These are phyloP conservation scores for Zaprionus lachaisei DNA, from an alignment of 1,140 invertebrate genomes.

Conservation along the genomic window DNA sequence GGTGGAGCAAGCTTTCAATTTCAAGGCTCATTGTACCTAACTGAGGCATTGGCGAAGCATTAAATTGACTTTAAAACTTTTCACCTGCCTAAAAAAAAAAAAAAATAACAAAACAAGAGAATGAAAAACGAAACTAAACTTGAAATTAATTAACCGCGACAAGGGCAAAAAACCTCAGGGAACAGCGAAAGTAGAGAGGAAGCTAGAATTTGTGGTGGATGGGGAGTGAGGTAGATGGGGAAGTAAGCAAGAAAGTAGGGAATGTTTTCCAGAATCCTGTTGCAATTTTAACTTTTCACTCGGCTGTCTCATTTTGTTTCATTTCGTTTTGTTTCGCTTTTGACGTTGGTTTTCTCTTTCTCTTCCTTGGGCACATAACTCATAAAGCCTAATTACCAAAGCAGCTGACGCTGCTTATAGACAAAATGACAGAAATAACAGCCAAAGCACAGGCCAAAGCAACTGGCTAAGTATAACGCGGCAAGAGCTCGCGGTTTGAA, in stretches of 20 bases:
- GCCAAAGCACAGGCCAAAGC: background rate
- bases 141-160: constrained; percentile 80
- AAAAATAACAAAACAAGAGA: constrained; percentile 10
- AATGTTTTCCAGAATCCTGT: constrained; percentile 18
- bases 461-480: background rate
- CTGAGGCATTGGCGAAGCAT: constrained; percentile 60
- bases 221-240: background rate
- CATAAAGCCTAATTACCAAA: constrained; percentile 78
- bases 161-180: constrained; percentile 41
- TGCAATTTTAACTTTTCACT: constrained; percentile 51
- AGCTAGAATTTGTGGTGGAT: background rate
- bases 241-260: background rate
- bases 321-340: constrained; percentile 14
- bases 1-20: constrained; percentile 48
- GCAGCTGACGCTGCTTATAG: constrained; percentile 72
- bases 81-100: constrained; percentile 52
- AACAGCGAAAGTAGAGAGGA: background rate
- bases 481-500: constrained; percentile 18
- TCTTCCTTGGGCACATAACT: constrained; percentile 53
- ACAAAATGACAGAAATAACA: constrained; percentile 29
- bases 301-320: constrained; percentile 28
- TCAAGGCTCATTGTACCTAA: constrained; percentile 75
- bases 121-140: constrained; percentile 68
- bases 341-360: background rate
- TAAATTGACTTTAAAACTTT: constrained; percentile 81